phyloP scores from a whole-genome alignment of 37 sponge, comb jelly and placozoan species.

The Spongilla lacustris region DNA sequence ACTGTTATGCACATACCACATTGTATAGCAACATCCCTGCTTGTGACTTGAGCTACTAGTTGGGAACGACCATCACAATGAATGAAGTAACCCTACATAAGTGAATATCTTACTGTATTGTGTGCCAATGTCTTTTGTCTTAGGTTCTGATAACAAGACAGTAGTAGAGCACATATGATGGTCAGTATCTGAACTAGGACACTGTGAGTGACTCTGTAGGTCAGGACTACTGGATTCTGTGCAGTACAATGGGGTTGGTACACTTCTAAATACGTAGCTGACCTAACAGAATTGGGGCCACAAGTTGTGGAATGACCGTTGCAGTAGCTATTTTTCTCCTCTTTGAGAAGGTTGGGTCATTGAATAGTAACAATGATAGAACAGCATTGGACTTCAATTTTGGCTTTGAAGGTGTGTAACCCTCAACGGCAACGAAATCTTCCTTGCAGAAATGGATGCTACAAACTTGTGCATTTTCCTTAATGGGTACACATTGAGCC shows the following conservation, averaged over 20 bases:
- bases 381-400: slow-evolving; percentile 13
- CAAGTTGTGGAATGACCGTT: slow-evolving; percentile 1
- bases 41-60: background rate
- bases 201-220: background rate
- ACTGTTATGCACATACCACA: slow-evolving; percentile 1
- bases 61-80: background rate
- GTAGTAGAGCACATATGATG: background rate
- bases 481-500: background rate
- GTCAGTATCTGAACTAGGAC: background rate
- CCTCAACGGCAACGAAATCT: background rate
- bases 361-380: background rate
- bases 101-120: background rate
- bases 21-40: background rate
- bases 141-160: background rate
- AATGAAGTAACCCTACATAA: background rate
- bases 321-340: background rate
- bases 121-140: background rate
- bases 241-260: background rate
- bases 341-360: background rate
- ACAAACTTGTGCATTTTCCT: slow-evolving; percentile 3
- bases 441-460: slow-evolving; percentile 4
- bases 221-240: background rate
- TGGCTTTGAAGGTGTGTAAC: background rate
- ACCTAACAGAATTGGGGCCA: background rate
- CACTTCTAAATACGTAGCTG: background rate